Conservation (phyloP, 2,888 invertebrate genomes). For the Pollenia amentaria region DNA sequence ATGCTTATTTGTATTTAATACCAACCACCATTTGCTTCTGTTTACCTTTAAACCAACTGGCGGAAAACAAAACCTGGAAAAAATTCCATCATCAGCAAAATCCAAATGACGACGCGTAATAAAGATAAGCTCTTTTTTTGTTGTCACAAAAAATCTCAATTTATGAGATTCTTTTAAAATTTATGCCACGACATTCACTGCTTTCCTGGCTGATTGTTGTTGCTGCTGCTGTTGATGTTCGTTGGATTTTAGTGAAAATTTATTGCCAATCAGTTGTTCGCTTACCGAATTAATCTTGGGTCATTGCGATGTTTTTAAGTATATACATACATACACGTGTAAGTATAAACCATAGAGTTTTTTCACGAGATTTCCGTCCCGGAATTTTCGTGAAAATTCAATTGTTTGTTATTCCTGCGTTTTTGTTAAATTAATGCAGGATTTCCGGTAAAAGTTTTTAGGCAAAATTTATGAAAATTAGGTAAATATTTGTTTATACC, state of each 20-base stretch:
- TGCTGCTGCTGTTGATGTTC: constrained; percentile 50
- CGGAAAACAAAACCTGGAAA: constrained; percentile 4
- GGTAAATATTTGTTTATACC: no score
- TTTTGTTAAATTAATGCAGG: neutral
- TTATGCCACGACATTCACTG: constrained; percentile 69
- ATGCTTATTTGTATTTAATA: constrained; percentile 57
- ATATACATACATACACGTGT: neutral
- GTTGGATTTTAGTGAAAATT: constrained; percentile 61
- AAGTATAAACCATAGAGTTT: no score
- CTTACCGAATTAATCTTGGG: constrained; percentile 64
- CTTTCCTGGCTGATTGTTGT: constrained; percentile 53
- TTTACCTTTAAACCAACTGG: constrained; percentile 45
- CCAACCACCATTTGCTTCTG: constrained; percentile 57
- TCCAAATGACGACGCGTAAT: constrained; percentile 76
- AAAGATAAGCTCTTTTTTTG: constrained; percentile 76
- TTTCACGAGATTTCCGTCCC: no score
- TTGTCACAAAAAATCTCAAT: constrained; percentile 74
- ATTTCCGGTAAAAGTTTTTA: neutral
- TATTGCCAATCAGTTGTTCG: constrained; percentile 70
- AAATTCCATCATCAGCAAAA: constrained; percentile 76
- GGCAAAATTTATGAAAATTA: no score
- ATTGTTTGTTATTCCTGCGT: no score
- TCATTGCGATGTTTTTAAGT: constrained; percentile 34
- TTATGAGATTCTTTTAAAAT: constrained; percentile 75
- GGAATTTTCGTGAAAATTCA: no score